Conservation (phyloP, 2,888 invertebrate species). For the Agonopterix alstromeriana region DNA sequence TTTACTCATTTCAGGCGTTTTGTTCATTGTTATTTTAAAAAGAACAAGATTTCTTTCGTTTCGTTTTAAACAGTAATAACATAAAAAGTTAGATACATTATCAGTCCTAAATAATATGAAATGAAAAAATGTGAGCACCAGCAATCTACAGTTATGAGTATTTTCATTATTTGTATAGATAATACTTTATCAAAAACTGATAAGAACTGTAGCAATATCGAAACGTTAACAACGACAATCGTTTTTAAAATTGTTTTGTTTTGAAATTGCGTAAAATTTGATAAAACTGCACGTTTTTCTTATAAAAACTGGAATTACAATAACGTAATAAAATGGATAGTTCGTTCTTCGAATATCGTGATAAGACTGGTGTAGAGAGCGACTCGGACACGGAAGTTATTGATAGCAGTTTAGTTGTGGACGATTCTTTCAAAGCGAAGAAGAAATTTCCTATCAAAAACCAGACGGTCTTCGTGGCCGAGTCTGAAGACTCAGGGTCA, state of each 20-base stretch:
- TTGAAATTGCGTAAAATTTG: neutral
- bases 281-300: neutral
- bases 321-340: constrained; percentile 40
- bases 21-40: too few species aligned
- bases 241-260: constrained; percentile 27
- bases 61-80: too few species aligned
- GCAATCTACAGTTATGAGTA: too few species aligned
- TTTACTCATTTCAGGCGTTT: too few species aligned
- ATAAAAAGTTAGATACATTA: too few species aligned
- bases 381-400: constrained; percentile 54
- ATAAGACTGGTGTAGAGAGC: constrained; percentile 35
- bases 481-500: constrained; percentile 52
- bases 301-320: neutral
- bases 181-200: too few species aligned
- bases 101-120: too few species aligned
- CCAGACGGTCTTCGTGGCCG: constrained; percentile 53
- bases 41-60: too few species aligned
- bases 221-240: constrained; percentile 30
- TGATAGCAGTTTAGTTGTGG: constrained; percentile 44
- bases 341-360: constrained; percentile 63
- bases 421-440: constrained; percentile 32
- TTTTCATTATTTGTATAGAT: too few species aligned
- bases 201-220: constrained; percentile 9
- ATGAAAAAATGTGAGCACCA: too few species aligned
- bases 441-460: constrained; percentile 40